These are phyloP conservation scores for Latheticus oryzae DNA, from an alignment of 2,888 invertebrate species.

Conservation along the genomic window DNA sequence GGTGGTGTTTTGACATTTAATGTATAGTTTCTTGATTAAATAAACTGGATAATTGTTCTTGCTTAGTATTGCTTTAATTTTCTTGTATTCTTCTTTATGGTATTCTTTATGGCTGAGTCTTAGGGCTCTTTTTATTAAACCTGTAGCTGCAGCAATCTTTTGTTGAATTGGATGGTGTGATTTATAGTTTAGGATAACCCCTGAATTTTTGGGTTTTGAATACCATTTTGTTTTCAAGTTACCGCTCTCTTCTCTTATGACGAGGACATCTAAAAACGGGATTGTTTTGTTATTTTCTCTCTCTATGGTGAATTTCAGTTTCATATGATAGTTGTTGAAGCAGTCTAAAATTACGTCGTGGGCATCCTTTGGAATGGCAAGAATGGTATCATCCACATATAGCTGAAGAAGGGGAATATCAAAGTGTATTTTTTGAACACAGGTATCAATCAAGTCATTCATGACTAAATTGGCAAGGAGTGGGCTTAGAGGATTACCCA, in stretches of 20 bases:
- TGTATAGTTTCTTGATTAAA: no score
- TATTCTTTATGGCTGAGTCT: background rate
- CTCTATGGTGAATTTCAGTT: background rate
- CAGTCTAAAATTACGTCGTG: background rate
- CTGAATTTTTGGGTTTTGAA: background rate
- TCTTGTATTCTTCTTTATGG: no score
- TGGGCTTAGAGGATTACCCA: no score
- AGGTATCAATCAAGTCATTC: constrained; percentile 11
- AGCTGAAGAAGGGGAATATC: background rate
- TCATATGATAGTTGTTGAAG: background rate
- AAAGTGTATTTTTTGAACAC: background rate
- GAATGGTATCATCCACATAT: background rate
- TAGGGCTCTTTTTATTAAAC: background rate
- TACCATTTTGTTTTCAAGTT: background rate
- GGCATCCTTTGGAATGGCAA: background rate
- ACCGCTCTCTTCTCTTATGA: background rate
- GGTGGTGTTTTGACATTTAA: no score
- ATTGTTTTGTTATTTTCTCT: background rate
- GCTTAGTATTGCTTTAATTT: no score
- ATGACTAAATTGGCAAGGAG: no score
- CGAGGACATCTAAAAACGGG: background rate
- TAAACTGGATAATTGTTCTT: no score
- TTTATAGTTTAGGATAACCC: background rate
- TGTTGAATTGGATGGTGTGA: background rate
- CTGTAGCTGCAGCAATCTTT: background rate